phyloP scores from a whole-genome alignment of 2,797 vertebrate species.

The Natrix natrix region DNA sequence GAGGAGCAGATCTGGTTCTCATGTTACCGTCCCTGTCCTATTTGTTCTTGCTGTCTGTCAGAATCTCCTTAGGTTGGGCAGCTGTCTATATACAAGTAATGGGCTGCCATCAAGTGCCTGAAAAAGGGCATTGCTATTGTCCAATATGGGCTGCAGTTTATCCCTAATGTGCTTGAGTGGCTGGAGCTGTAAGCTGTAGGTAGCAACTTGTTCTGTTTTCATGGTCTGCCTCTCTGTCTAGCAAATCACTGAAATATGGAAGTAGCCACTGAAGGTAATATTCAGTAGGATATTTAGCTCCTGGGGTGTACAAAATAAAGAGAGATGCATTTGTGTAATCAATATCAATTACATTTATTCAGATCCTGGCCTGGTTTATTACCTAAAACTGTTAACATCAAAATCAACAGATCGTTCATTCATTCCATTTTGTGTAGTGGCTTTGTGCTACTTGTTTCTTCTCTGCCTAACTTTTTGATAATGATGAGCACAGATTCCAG shows the following conservation, averaged over 20 bases:
- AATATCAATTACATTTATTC: neutral
- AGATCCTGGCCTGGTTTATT: neutral
- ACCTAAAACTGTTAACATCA: neutral
- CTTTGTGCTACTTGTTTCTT: neutral
- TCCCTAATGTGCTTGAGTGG: neutral
- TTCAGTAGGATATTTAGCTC: neutral
- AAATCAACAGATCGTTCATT: neutral
- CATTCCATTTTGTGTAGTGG: neutral
- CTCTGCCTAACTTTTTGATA: neutral
- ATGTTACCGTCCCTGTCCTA: neutral
- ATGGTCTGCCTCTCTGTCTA: neutral
- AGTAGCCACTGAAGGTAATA: neutral
- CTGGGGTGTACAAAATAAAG: neutral
- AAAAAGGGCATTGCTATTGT: neutral
- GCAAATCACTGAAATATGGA: neutral
- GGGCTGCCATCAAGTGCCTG: neutral
- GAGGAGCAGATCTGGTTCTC: neutral
- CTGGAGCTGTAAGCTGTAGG: neutral
- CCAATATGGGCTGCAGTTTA: neutral
- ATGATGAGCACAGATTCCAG: neutral
- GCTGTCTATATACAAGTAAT: neutral
- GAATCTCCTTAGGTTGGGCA: neutral
- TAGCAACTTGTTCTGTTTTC: neutral
- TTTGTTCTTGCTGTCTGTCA: neutral
- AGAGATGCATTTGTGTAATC: neutral